phyloP scores from a whole-genome alignment of 2,888 invertebrate species.

The Heterodera filipjevi region DNA sequence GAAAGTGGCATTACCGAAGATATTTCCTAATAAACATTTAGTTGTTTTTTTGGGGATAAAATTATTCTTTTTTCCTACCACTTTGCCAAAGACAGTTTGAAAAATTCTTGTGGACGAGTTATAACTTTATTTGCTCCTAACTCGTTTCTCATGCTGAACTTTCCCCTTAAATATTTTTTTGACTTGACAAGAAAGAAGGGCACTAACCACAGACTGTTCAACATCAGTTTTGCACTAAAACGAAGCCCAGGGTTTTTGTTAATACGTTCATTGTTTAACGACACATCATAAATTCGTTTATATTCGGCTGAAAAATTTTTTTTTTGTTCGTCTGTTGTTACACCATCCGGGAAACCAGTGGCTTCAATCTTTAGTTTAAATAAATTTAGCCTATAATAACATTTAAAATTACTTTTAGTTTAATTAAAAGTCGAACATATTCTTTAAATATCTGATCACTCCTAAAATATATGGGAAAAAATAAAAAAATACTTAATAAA shows the following conservation, averaged over 20 bases:
- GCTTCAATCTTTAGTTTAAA: neutral
- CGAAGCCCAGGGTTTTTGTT: neutral
- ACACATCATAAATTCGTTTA: neutral
- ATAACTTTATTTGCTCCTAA: neutral
- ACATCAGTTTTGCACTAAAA: neutral
- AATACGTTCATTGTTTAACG: neutral
- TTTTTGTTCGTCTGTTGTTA: neutral
- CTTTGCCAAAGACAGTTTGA: neutral
- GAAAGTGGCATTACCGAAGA: neutral
- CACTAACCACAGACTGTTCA: conserved; percentile 9
- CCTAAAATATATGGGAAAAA: neutral
- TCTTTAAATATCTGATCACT: neutral
- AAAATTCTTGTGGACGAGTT: conserved; percentile 1
- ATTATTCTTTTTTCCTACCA: neutral
- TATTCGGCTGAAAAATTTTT: neutral
- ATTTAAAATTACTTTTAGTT: neutral
- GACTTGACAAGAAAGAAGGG: neutral
- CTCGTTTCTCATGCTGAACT: conserved; percentile 22
- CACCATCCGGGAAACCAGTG: neutral
- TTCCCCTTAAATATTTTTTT: conserved; percentile 9
- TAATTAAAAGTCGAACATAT: neutral
- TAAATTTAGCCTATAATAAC: neutral
- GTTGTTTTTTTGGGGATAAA: no score
- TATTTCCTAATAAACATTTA: neutral
- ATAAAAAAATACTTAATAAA: neutral